Evolutionary conservation across 2,113 vertebrate species (phyloP).

Genomic region (Oreochromis spilurus): DNA sequence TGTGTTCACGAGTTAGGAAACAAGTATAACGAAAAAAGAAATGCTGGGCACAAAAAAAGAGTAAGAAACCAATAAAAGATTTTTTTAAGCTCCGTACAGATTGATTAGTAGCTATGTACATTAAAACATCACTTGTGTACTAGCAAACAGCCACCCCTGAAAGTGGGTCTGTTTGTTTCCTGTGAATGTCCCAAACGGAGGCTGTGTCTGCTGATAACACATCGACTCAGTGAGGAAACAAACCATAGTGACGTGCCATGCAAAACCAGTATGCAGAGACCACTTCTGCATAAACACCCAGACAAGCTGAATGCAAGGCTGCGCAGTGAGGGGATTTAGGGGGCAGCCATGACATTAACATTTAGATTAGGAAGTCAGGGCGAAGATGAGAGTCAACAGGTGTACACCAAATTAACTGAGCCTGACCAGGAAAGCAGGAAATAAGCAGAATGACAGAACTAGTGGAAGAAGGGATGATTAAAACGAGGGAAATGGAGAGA

Average conservation of each 20-base stretch:
- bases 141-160: background rate
- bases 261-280: background rate
- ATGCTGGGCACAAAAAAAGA: background rate
- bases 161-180: background rate
- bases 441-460: constrained; percentile 14
- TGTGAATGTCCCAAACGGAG: background rate
- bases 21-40: background rate
- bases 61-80: background rate
- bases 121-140: background rate
- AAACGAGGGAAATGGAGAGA: background rate
- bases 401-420: constrained; percentile 23
- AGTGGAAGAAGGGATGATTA: constrained; percentile 17
- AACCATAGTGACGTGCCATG: background rate
- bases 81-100: background rate
- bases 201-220: background rate
- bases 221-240: background rate
- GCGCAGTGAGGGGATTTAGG: background rate
- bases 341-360: constrained; percentile 56
- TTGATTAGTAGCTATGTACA: background rate
- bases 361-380: constrained; percentile 56
- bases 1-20: background rate
- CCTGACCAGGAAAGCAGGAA: constrained; percentile 31
- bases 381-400: constrained; percentile 51
- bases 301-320: background rate
- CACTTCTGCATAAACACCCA: background rate